Evolutionary conservation across 1,140 invertebrate species (phyloP).

Genomic region (Trichoplusia ni): DNA sequence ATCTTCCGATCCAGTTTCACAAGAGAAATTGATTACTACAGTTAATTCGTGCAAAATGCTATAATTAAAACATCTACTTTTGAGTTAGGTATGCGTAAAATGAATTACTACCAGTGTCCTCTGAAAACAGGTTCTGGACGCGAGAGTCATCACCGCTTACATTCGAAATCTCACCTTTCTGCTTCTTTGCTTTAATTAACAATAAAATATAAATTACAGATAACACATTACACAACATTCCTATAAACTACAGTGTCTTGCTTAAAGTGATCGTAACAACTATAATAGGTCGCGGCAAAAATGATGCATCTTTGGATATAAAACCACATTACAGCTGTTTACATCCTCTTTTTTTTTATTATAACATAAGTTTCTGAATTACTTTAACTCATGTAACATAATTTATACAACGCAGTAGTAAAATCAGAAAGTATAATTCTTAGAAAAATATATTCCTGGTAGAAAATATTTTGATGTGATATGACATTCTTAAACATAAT

Average conservation of each 20-base stretch:
- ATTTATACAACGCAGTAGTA: too few relatives aligned
- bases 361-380: too few relatives aligned
- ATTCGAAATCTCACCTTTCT: constrained; percentile 69
- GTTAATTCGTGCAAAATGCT: constrained; percentile 21
- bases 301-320: not conserved
- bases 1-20: constrained; percentile 8
- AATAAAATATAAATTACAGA: constrained; percentile 52
- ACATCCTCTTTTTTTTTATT: too few relatives aligned
- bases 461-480: too few relatives aligned
- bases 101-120: constrained; percentile 68
- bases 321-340: too few relatives aligned
- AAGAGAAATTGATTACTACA: constrained; percentile 8
- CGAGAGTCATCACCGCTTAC: constrained; percentile 61
- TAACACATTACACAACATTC: constrained; percentile 29
- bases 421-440: too few relatives aligned
- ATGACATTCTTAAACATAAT: too few relatives aligned
- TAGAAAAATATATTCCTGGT: too few relatives aligned
- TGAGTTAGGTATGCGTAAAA: constrained; percentile 33
- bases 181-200: constrained; percentile 78
- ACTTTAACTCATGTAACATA: too few relatives aligned
- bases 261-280: too few relatives aligned
- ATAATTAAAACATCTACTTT: constrained; percentile 24
- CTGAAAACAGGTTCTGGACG: constrained; percentile 56
- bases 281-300: constrained; percentile 27
- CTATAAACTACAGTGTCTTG: constrained; percentile 19